These are phyloP conservation scores for Caenorhabditis sulstoni DNA, from an alignment of 2,888 invertebrate genomes.

Conservation along the genomic window DNA sequence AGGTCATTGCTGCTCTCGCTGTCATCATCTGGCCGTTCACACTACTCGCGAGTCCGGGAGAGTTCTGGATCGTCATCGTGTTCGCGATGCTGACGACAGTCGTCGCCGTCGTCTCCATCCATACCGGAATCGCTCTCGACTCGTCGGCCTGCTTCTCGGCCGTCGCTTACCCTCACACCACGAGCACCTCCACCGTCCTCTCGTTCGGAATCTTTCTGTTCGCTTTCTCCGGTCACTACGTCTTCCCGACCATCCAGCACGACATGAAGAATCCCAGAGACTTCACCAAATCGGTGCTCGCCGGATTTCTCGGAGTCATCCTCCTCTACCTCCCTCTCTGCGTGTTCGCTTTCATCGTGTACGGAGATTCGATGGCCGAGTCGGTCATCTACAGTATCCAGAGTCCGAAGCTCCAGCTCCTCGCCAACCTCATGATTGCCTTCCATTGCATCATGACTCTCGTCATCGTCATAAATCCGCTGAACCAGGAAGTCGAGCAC, in stretches of 20 bases:
- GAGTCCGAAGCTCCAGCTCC: constrained; percentile 64
- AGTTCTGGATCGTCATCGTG: constrained; percentile 79
- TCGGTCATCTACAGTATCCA: constrained; percentile 77
- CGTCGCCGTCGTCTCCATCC: constrained; percentile 75
- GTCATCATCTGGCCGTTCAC: constrained; percentile 77
- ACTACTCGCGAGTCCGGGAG: constrained; percentile 78
- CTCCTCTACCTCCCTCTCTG: constrained; percentile 78
- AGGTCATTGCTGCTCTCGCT: constrained; percentile 57
- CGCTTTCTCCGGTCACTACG: constrained; percentile 79
- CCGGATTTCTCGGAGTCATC: constrained; percentile 75
- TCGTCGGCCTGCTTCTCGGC: constrained; percentile 62
- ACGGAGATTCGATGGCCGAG: constrained; percentile 77
- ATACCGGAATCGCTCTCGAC: constrained; percentile 72
- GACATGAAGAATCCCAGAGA: constrained; percentile 90
- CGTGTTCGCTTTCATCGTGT: constrained; percentile 75
- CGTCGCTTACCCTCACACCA: constrained; percentile 67
- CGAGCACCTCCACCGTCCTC: constrained; percentile 67
- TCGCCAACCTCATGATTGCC: constrained; percentile 79
- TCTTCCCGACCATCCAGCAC: constrained; percentile 90
- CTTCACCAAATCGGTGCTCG: constrained; percentile 86
- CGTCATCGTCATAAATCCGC: constrained; percentile 78
- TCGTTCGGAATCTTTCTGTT: constrained; percentile 79
- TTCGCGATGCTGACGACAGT: constrained; percentile 79
- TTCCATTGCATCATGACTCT: constrained; percentile 79
- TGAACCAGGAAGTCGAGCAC: constrained; percentile 79